Evolutionary conservation across 2,113 vertebrate species (phyloP).

Genomic region (Condylura cristata): DNA sequence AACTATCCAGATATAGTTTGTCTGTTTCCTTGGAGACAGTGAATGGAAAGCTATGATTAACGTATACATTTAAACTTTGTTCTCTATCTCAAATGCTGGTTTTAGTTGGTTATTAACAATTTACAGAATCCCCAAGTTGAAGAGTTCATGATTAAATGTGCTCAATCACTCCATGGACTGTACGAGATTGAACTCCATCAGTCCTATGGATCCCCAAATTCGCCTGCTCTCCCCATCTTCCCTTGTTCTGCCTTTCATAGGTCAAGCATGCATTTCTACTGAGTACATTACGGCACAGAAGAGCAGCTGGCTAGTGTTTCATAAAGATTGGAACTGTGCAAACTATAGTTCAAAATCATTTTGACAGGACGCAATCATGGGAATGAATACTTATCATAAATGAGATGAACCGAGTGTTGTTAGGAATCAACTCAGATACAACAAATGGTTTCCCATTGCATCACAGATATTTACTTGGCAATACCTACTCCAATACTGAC

Average conservation of each 20-base stretch:
- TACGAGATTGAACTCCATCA: neutral
- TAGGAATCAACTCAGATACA: constrained; percentile 32
- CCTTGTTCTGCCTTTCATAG: neutral
- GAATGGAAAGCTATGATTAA: constrained; percentile 41
- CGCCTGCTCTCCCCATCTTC: neutral
- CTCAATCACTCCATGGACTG: neutral
- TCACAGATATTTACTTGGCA: constrained; percentile 59
- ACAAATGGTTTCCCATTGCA: constrained; percentile 48
- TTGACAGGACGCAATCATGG: neutral
- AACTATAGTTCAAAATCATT: neutral
- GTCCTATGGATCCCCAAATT: neutral
- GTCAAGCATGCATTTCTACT: neutral
- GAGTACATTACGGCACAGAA: neutral
- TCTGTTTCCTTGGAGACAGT: constrained; percentile 63
- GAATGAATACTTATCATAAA: neutral
- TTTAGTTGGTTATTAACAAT: constrained; percentile 21
- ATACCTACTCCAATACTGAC: constrained; percentile 45
- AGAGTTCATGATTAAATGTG: constrained; percentile 31
- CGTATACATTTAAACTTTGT: constrained; percentile 33
- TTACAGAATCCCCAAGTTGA: constrained; percentile 33
- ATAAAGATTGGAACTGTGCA: neutral
- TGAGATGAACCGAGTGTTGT: constrained; percentile 35
- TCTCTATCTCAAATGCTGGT: constrained; percentile 15
- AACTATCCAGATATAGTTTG: constrained; percentile 51
- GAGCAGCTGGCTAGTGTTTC: neutral